phyloP scores from a whole-genome alignment of 2,888 invertebrate species.

The Lepeophtheirus nordmannii region DNA sequence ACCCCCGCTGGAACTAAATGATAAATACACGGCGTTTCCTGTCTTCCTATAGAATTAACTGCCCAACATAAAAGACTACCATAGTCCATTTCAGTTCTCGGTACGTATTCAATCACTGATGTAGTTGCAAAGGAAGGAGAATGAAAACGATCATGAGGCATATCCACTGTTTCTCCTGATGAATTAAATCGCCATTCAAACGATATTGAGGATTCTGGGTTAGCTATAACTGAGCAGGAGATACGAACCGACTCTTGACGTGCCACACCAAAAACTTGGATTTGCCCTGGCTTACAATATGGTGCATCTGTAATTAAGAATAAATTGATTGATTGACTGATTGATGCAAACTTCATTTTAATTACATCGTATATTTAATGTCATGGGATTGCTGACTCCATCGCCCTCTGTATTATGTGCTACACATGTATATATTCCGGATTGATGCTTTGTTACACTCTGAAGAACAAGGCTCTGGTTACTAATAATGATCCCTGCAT shows the following conservation, averaged over 20 bases:
- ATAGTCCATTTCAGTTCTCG: constrained; percentile 21
- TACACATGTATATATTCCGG: constrained; percentile 24
- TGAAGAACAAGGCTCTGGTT: constrained; percentile 18
- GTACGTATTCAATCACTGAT: constrained; percentile 16
- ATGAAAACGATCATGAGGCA: constrained; percentile 18
- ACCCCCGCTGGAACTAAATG: constrained; percentile 27
- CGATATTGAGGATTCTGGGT: not conserved
- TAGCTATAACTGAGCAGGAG: constrained; percentile 5
- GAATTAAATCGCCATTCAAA: constrained; percentile 20
- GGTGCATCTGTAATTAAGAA: constrained; percentile 9
- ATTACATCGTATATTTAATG: constrained; percentile 22
- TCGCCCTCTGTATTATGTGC: constrained; percentile 23
- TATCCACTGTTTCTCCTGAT: constrained; percentile 12
- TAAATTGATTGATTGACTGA: not conserved
- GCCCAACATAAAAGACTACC: constrained; percentile 21
- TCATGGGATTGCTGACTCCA: constrained; percentile 22
- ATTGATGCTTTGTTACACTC: constrained; percentile 6
- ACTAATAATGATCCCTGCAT: constrained; percentile 16
- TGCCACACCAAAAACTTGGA: constrained; percentile 21
- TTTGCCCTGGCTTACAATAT: constrained; percentile 19
- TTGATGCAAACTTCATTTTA: not conserved
- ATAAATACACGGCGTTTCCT: constrained; percentile 18
- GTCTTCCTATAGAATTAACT: constrained; percentile 16
- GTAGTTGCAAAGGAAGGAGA: not conserved
- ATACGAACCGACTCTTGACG: constrained; percentile 12